Conservation (phyloP, 2,797 vertebrate genomes). For the Megaceryle alcyon region DNA sequence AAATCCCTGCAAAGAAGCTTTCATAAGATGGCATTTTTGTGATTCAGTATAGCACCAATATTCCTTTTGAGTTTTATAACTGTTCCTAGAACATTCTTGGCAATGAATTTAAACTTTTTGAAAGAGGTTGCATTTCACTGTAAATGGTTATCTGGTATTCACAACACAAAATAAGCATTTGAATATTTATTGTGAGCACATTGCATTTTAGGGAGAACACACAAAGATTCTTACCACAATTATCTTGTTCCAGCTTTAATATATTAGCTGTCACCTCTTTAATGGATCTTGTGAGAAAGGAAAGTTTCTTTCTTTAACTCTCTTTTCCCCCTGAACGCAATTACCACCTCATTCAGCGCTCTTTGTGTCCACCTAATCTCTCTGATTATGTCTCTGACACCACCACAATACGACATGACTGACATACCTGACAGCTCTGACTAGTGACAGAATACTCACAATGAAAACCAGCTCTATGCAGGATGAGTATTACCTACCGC, state of each 20-base stretch:
- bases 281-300: slow-evolving; percentile 79
- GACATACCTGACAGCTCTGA: slow-evolving; percentile 81
- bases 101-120: slow-evolving; percentile 66
- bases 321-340: slow-evolving; percentile 76
- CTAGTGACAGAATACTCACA: slow-evolving; percentile 73
- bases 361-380: slow-evolving; percentile 81
- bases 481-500: slow-evolving; percentile 74
- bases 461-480: slow-evolving; percentile 67
- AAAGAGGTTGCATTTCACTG: slow-evolving; percentile 69
- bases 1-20: slow-evolving; percentile 70
- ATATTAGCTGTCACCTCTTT: slow-evolving; percentile 82
- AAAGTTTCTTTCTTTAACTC: slow-evolving; percentile 80
- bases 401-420: slow-evolving; percentile 78
- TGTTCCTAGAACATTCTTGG: slow-evolving; percentile 62
- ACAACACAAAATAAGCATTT: slow-evolving; percentile 74
- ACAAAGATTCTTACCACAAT: slow-evolving; percentile 80
- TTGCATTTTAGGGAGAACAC: slow-evolving; percentile 72
- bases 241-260: slow-evolving; percentile 80
- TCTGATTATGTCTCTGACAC: slow-evolving; percentile 79
- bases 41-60: slow-evolving; percentile 63
- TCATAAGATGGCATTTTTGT: slow-evolving; percentile 68
- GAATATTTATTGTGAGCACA: slow-evolving; percentile 77
- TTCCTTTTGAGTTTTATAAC: slow-evolving; percentile 67
- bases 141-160: slow-evolving; percentile 74
- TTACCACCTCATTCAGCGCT: slow-evolving; percentile 77